Percentiles rank a stretch among this genome's conserved stretches.
Evolutionary conservation across 1,140 invertebrate genomes (phyloP).

Genomic region (Cyrtorhinus lividipennis): DNA sequence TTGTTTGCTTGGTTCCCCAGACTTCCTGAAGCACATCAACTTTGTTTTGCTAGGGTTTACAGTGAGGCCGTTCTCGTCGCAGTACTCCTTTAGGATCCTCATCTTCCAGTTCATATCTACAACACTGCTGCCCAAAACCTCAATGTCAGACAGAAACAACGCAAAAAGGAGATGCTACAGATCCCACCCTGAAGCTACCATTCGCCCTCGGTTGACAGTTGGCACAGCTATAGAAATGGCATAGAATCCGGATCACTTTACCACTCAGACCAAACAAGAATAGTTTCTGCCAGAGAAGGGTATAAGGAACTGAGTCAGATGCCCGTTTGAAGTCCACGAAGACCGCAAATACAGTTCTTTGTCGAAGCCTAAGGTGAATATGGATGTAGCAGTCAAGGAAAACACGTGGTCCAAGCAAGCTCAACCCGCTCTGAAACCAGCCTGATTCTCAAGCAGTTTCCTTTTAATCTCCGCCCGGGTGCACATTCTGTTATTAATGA

Average conservation of each 20-base stretch:
- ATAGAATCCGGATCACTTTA: background rate
- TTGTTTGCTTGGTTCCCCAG: background rate
- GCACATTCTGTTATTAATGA: background rate
- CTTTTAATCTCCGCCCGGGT: background rate
- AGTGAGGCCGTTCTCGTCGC: background rate
- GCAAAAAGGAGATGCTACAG: background rate
- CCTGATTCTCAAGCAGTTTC: slow-evolving; percentile 11
- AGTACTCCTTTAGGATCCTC: background rate
- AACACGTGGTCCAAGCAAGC: background rate
- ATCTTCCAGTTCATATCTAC: background rate
- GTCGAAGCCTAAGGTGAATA: background rate
- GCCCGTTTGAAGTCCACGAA: slow-evolving; percentile 19
- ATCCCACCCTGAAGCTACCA: background rate
- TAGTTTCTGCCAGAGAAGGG: slow-evolving; percentile 17
- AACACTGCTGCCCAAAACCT: background rate
- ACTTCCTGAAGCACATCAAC: background rate
- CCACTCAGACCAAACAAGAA: background rate
- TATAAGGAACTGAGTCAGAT: slow-evolving; percentile 18
- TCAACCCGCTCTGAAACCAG: slow-evolving; percentile 8
- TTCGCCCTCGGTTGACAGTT: background rate
- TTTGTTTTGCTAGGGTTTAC: background rate
- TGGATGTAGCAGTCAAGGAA: background rate
- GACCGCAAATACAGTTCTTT: background rate
- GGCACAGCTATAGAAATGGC: background rate
- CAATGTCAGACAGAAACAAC: background rate